Evolutionary conservation across 2,888 invertebrate species (phyloP).

Genomic region (Gymnoscelis rufifasciata): DNA sequence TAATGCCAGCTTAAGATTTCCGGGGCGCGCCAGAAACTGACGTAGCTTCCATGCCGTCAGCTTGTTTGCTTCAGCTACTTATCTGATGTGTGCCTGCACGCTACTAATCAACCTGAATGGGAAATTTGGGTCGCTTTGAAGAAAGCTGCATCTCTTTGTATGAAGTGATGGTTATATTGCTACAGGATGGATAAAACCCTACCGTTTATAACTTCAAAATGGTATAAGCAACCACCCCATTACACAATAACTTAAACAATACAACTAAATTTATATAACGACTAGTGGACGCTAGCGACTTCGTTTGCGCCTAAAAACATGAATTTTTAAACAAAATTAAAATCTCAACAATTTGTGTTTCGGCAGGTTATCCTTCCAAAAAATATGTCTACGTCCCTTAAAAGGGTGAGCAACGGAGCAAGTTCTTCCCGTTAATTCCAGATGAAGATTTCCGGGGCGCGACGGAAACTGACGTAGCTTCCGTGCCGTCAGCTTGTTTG

Average conservation of each 20-base stretch:
- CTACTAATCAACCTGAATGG: conserved; percentile 33
- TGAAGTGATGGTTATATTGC: too few relatives aligned
- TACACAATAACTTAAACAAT: too few relatives aligned
- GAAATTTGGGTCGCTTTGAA: conserved; percentile 10
- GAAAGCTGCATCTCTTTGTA: conserved; percentile 3
- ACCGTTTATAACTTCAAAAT: too few relatives aligned
- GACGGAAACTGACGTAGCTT: conserved; percentile 55
- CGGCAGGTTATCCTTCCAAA: too few relatives aligned
- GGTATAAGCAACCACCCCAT: too few relatives aligned
- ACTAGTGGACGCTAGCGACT: too few relatives aligned
- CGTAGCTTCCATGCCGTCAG: conserved; percentile 59
- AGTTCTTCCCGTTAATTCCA: conserved; percentile 28
- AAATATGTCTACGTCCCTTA: neutral
- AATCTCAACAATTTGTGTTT: too few relatives aligned
- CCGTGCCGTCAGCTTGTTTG: conserved; percentile 62
- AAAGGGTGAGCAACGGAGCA: conserved; percentile 17
- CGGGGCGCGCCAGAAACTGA: conserved; percentile 46
- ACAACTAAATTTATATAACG: too few relatives aligned
- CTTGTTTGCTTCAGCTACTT: conserved; percentile 51
- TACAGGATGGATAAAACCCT: too few relatives aligned
- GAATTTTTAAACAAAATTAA: too few relatives aligned
- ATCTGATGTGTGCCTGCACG: conserved; percentile 38
- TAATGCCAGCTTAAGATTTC: conserved; percentile 31
- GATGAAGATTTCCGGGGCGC: conserved; percentile 31
- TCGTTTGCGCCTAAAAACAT: too few relatives aligned